Conservation (phyloP, 2,113 vertebrate species). For the Azemiops feae region DNA sequence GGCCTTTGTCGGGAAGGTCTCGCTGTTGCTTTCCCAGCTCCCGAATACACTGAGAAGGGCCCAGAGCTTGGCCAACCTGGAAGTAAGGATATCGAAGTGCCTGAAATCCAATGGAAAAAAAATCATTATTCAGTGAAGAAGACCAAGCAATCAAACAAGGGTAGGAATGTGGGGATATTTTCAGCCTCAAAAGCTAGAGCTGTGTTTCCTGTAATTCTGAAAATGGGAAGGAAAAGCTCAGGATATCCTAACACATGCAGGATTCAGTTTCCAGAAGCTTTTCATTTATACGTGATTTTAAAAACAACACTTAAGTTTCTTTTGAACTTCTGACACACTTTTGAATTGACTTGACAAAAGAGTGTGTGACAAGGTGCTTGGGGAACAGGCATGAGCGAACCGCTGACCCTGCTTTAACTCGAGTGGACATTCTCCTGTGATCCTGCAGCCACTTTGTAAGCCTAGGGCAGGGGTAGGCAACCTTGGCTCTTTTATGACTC, state of each 20-base stretch:
- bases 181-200: not conserved
- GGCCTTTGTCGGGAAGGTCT: constrained; percentile 69
- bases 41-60: constrained; percentile 74
- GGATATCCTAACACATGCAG: not conserved
- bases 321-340: not conserved
- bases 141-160: not conserved
- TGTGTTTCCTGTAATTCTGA: not conserved
- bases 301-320: not conserved
- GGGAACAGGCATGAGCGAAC: not conserved
- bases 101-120: constrained; percentile 64
- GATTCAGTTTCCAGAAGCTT: not conserved
- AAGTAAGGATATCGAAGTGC: constrained; percentile 89
- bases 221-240: not conserved
- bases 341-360: not conserved
- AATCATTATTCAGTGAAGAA: not conserved
- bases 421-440: not conserved
- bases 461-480: too few relatives aligned
- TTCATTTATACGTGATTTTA: not conserved
- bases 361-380: not conserved
- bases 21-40: constrained; percentile 77
- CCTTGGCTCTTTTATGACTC: too few relatives aligned
- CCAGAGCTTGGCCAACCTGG: constrained; percentile 83
- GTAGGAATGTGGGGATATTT: not conserved
- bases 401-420: not conserved
- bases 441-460: not conserved